Conservation (phyloP, 2,797 vertebrate species). For the Halcyon badia region DNA sequence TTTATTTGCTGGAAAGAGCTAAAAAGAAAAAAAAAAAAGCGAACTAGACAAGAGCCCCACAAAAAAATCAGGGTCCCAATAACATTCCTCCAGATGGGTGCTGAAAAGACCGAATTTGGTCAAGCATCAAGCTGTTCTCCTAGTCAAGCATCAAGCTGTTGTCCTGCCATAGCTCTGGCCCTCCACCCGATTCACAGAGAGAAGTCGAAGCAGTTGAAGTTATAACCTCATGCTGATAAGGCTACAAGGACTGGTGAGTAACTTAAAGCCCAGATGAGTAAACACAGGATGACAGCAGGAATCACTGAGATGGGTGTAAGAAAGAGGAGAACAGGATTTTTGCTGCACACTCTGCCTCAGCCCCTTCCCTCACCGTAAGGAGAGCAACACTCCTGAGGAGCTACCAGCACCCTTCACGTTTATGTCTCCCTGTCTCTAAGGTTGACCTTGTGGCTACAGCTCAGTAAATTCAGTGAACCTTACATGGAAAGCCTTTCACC, state of each 20-base stretch:
- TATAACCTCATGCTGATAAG: fast-evolving
- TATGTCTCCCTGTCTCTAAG: not conserved
- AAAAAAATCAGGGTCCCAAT: not conserved
- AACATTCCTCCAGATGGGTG: not conserved
- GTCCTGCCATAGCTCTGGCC: not conserved
- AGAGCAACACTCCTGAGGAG: not conserved
- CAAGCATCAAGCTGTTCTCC: not conserved
- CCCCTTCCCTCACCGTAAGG: not conserved
- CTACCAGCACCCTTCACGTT: not conserved
- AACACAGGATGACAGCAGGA: not conserved
- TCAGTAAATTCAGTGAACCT: not conserved
- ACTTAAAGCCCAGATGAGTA: not conserved
- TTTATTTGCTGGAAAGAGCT: not conserved
- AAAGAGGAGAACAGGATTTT: not conserved
- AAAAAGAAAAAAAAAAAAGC: too few relatives aligned
- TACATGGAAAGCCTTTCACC: not conserved
- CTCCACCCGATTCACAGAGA: not conserved
- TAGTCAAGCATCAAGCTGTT: not conserved
- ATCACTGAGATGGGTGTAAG: fast-evolving
- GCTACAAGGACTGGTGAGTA: not conserved
- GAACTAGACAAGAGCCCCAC: too few relatives aligned
- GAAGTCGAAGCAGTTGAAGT: fast-evolving
- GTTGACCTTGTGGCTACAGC: not conserved
- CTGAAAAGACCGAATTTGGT: not conserved
- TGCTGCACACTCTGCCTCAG: not conserved